phyloP scores from a whole-genome alignment of 2,888 invertebrate genomes.

The Cephus sareptanus region DNA sequence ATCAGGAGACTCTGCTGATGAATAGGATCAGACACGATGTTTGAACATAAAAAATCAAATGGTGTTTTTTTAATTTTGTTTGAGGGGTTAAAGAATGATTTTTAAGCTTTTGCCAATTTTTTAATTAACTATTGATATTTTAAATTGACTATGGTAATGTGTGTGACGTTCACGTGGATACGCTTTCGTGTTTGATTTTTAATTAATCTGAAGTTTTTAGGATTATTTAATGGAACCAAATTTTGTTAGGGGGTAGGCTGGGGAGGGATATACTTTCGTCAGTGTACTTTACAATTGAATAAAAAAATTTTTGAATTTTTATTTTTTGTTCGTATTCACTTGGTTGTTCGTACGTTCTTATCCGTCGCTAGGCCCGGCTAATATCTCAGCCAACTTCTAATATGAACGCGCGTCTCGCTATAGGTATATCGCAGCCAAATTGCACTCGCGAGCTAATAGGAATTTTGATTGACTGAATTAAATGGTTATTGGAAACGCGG shows the following conservation, averaged over 20 bases:
- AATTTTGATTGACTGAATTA: conserved; percentile 66
- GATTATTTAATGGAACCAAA: no score
- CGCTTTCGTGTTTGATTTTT: no score
- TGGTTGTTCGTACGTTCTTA: conserved; percentile 34
- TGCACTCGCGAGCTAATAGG: conserved; percentile 62
- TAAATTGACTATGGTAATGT: no score
- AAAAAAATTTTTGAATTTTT: no score
- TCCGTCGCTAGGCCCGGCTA: conserved; percentile 50
- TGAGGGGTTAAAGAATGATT: neutral
- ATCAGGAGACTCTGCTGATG: conserved; percentile 46
- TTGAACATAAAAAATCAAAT: neutral
- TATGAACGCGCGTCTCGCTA: conserved; percentile 55
- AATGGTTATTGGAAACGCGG: conserved; percentile 63
- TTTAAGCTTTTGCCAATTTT: no score
- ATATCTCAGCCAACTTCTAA: conserved; percentile 61
- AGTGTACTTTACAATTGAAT: no score
- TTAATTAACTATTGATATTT: no score
- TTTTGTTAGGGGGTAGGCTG: no score
- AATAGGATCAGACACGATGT: conserved; percentile 26
- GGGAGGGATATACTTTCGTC: no score
- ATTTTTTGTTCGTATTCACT: no score
- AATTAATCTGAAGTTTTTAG: no score
- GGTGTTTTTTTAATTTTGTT: neutral
- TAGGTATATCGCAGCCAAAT: conserved; percentile 52
- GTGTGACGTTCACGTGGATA: no score